Evolutionary conservation across 35 echinoderm and acorn worm genomes (phyloP).

Genomic region (Apostichopus japonicus): DNA sequence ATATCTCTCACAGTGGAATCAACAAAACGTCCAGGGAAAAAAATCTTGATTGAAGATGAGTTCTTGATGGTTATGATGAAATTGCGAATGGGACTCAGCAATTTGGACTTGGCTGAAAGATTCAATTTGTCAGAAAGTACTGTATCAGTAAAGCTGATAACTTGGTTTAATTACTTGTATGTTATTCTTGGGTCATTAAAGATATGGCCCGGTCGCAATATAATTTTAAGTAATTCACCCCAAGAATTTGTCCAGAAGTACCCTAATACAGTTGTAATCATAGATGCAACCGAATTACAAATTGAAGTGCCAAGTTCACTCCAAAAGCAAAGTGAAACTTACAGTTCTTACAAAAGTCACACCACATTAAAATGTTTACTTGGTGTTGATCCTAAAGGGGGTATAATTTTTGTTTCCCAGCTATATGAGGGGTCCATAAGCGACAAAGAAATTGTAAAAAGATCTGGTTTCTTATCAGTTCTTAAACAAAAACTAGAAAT

Average conservation of each 20-base stretch:
- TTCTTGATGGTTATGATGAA: constrained; percentile 17
- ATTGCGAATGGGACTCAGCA: constrained; percentile 15
- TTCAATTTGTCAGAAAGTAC: neutral
- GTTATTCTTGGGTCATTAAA: constrained; percentile 28
- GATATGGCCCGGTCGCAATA: constrained; percentile 13
- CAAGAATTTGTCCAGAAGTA: constrained; percentile 3
- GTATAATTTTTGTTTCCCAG: no score
- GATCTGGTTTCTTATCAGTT: constrained; percentile 31
- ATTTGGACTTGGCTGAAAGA: constrained; percentile 14
- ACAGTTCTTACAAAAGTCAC: constrained; percentile 52
- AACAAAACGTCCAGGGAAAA: neutral
- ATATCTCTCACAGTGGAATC: neutral
- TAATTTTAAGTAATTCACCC: constrained; percentile 1
- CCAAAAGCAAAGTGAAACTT: constrained; percentile 31
- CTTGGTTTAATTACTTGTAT: constrained; percentile 28
- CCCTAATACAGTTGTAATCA: constrained; percentile 47
- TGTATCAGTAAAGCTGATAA: constrained; percentile 13
- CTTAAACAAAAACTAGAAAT: no score
- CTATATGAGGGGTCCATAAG: no score
- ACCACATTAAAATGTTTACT: constrained; percentile 19
- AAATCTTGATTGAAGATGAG: neutral
- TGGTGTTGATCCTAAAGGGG: constrained; percentile 20
- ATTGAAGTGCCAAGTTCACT: constrained; percentile 43
- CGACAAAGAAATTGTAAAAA: constrained; percentile 37
- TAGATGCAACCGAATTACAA: constrained; percentile 40